Percentiles rank a stretch among this genome's conserved stretches.
These are phyloP conservation scores for Geococcyx californianus DNA, from an alignment of 2,113 vertebrate species.

Conservation along the genomic window DNA sequence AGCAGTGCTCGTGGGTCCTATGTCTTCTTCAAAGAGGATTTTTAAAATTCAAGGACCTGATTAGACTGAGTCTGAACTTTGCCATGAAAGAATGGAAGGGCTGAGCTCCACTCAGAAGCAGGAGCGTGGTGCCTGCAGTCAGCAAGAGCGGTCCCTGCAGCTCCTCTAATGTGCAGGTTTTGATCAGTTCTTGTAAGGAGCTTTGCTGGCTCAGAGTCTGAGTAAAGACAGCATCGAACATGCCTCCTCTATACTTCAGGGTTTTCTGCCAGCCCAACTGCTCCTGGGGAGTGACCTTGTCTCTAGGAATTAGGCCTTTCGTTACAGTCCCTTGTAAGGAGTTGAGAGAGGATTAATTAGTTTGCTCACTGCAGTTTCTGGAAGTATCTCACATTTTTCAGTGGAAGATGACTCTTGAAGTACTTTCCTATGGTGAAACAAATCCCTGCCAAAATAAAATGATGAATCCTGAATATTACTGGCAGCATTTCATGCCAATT, in stretches of 20 bases:
- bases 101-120: background rate
- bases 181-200: background rate
- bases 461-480: slow-evolving; percentile 66
- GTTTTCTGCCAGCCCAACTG: slow-evolving; percentile 53
- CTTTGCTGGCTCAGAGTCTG: slow-evolving; percentile 22
- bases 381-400: slow-evolving; percentile 66
- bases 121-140: background rate
- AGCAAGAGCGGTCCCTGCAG: background rate
- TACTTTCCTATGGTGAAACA: slow-evolving; percentile 63
- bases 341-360: slow-evolving; percentile 66
- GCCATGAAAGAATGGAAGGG: background rate
- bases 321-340: slow-evolving; percentile 60
- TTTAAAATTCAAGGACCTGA: background rate
- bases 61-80: background rate
- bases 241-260: slow-evolving; percentile 14
- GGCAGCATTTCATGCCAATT: slow-evolving; percentile 51
- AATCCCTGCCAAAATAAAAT: slow-evolving; percentile 68
- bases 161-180: background rate
- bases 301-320: slow-evolving; percentile 62
- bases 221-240: slow-evolving; percentile 12
- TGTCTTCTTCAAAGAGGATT: background rate
- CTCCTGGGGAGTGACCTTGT: slow-evolving; percentile 65
- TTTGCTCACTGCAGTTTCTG: slow-evolving; percentile 60
- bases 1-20: background rate
- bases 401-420: slow-evolving; percentile 61